These are phyloP conservation scores for Hoplias malabaricus DNA, from an alignment of 2,113 vertebrate genomes.

Conservation along the genomic window DNA sequence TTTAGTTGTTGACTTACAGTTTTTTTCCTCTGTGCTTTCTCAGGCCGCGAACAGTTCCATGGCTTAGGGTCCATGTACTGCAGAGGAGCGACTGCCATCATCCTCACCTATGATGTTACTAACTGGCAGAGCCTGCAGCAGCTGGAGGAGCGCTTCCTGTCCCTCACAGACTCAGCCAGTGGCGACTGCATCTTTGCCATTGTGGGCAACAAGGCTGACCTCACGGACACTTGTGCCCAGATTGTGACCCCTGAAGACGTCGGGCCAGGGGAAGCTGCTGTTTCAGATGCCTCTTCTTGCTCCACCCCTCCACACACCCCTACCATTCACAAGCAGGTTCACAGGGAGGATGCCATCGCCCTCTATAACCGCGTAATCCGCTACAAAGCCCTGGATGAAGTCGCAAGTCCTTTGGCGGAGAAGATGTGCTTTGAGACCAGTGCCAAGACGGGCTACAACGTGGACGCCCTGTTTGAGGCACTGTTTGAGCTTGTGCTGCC, in stretches of 20 bases:
- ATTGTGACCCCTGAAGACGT: conserved; percentile 37
- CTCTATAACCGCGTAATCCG: conserved; percentile 87
- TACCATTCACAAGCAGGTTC: conserved; percentile 75
- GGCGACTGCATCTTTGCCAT: conserved; percentile 88
- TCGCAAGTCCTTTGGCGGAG: conserved; percentile 78
- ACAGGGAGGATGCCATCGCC: conserved; percentile 77
- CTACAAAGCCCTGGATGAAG: conserved; percentile 85
- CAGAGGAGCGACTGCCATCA: conserved; percentile 84
- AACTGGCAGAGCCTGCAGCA: conserved; percentile 87
- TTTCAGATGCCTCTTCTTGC: conserved; percentile 48
- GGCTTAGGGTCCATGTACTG: conserved; percentile 97
- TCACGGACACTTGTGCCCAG: conserved; percentile 70
- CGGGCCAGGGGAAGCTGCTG: neutral
- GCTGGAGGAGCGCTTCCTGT: conserved; percentile 92
- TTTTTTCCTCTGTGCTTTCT: neutral
- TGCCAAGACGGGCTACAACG: conserved; percentile 90
- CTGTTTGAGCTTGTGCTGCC: conserved; percentile 90
- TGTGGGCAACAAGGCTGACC: conserved; percentile 93
- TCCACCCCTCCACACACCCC: conserved; percentile 15
- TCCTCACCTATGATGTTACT: conserved; percentile 90
- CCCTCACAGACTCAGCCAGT: conserved; percentile 88
- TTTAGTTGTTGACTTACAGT: neutral
- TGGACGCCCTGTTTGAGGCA: conserved; percentile 88
- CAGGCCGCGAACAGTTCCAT: conserved; percentile 95
- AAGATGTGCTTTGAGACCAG: conserved; percentile 96